These are phyloP conservation scores for Stenopsyche tienmushanensis DNA, from an alignment of 1,140 invertebrate genomes.

Conservation along the genomic window DNA sequence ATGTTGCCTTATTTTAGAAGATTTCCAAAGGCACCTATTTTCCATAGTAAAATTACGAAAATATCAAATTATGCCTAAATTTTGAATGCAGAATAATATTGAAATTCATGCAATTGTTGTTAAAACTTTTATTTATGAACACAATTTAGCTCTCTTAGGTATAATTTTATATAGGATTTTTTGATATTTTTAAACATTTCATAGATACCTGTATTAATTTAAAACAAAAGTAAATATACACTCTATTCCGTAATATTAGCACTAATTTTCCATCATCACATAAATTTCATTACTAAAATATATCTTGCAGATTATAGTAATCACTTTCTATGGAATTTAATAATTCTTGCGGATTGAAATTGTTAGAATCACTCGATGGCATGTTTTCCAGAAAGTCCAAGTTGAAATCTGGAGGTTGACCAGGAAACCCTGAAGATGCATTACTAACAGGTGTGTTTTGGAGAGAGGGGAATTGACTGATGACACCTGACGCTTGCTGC, in stretches of 20 bases:
- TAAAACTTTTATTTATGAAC: not conserved
- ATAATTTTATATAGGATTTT: not conserved
- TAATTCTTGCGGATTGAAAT: conserved; percentile 74
- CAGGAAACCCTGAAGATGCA: conserved; percentile 57
- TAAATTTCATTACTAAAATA: too few relatives aligned
- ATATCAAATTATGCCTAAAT: conserved; percentile 1
- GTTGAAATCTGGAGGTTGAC: conserved; percentile 68
- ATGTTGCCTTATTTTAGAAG: not conserved
- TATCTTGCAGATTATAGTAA: conserved; percentile 51
- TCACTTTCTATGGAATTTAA: conserved; percentile 63
- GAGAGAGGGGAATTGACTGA: conserved; percentile 47
- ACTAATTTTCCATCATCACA: too few relatives aligned
- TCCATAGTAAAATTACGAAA: not conserved
- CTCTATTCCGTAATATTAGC: too few relatives aligned
- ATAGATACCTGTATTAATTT: too few relatives aligned
- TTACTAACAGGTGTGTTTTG: conserved; percentile 52
- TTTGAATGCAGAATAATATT: not conserved
- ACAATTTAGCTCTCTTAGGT: not conserved
- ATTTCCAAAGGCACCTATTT: conserved; percentile 4
- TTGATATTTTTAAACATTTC: too few relatives aligned
- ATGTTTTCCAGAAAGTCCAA: conserved; percentile 79
- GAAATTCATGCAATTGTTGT: not conserved
- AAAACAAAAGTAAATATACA: too few relatives aligned
- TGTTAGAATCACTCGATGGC: conserved; percentile 66
- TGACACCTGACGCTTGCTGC: conserved; percentile 41